phyloP scores from a whole-genome alignment of 2,888 invertebrate genomes.

The Parnassius smintheus region DNA sequence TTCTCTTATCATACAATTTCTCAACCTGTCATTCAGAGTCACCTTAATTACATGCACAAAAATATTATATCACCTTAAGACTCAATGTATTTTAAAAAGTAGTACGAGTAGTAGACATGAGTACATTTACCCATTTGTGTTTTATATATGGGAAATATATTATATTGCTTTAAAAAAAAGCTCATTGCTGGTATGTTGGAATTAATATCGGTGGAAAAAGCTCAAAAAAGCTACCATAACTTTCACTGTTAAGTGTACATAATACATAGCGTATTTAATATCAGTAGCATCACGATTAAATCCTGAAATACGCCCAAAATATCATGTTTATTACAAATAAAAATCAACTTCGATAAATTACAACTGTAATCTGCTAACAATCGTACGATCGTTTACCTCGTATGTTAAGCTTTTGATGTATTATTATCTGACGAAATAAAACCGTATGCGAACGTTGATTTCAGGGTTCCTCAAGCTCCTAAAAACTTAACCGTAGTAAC shows the following conservation, averaged over 20 bases:
- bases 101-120: no score
- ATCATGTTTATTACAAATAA: slow-evolving; percentile 70
- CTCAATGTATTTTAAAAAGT: no score
- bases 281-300: slow-evolving; percentile 36
- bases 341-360: slow-evolving; percentile 56
- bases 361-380: slow-evolving; percentile 55
- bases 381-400: slow-evolving; percentile 51
- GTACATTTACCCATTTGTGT: no score
- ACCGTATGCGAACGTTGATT: slow-evolving; percentile 40
- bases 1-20: no score
- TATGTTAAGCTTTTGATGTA: slow-evolving; percentile 68
- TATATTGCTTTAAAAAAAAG: no score
- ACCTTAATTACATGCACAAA: no score
- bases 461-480: slow-evolving; percentile 46
- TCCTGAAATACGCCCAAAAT: slow-evolving; percentile 46
- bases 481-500: neutral
- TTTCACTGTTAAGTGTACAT: neutral
- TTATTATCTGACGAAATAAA: slow-evolving; percentile 68
- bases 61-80: no score
- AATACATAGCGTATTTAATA: slow-evolving; percentile 21
- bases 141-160: no score
- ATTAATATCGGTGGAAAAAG: no score
- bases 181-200: no score
- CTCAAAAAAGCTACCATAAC: neutral
- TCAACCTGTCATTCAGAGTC: no score